Conservation (phyloP, 2,113 vertebrate species). For the Nannobrachium achirus region DNA sequence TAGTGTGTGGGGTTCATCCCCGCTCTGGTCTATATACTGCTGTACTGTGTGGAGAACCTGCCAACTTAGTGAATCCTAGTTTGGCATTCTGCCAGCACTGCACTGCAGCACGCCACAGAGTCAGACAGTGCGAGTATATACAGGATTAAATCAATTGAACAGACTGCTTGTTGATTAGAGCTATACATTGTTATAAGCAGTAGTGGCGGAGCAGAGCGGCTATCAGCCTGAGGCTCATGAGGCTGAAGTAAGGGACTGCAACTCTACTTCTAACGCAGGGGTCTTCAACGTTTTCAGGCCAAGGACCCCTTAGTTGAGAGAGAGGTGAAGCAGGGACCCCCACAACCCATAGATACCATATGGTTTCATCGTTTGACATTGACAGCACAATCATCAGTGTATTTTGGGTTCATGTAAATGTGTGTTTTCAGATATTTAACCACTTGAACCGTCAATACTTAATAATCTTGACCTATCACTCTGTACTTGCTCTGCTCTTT, state of each 20-base stretch:
- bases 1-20: constrained; percentile 38
- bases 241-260: constrained; percentile 9
- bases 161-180: constrained; percentile 35
- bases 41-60: constrained; percentile 54
- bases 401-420: too few relatives aligned
- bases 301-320: too few relatives aligned
- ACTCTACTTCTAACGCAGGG: too few relatives aligned
- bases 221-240: constrained; percentile 3
- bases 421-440: too few relatives aligned
- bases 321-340: too few relatives aligned
- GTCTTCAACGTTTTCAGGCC: too few relatives aligned
- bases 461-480: too few relatives aligned
- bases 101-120: constrained; percentile 19
- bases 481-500: too few relatives aligned
- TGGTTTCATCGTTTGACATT: too few relatives aligned
- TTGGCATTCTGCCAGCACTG: constrained; percentile 41
- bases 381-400: too few relatives aligned
- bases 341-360: too few relatives aligned
- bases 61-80: constrained; percentile 54
- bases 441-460: too few relatives aligned
- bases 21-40: constrained; percentile 39
- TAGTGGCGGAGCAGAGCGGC: constrained; percentile 7
- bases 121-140: constrained; percentile 27
- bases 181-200: constrained; percentile 21
- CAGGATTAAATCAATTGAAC: constrained; percentile 30